Conservation (phyloP, 2,113 vertebrate genomes). For the Harpagus bidentatus region DNA sequence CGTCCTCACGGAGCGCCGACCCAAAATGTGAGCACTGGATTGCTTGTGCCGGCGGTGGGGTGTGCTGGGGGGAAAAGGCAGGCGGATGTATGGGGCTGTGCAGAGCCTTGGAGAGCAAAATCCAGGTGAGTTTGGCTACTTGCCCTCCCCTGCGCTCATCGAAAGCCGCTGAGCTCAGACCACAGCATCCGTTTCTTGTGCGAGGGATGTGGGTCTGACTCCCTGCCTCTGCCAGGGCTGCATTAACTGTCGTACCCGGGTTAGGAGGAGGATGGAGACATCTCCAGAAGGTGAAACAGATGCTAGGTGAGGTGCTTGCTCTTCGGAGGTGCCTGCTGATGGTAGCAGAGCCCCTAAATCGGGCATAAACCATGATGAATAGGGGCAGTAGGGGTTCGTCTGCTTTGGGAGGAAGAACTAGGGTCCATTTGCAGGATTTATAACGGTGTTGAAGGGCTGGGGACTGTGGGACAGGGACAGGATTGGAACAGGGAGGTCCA, state of each 20-base stretch:
- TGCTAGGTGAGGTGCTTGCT: background rate
- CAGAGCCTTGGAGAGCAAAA: background rate
- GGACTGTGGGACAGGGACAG: background rate
- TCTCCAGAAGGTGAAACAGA: background rate
- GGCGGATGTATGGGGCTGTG: background rate
- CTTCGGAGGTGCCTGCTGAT: background rate
- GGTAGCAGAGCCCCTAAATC: background rate
- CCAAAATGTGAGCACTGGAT: background rate
- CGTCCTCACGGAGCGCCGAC: background rate
- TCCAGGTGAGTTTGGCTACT: background rate
- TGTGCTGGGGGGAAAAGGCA: background rate
- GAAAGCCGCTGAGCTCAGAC: background rate
- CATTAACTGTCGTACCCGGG: rapidly evolving
- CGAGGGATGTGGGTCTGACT: background rate
- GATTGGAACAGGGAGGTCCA: background rate
- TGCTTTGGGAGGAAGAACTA: background rate
- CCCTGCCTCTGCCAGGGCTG: background rate
- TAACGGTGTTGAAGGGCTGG: rapidly evolving
- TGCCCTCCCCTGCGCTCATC: background rate
- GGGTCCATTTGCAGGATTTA: rapidly evolving
- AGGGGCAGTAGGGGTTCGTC: background rate
- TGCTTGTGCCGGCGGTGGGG: rapidly evolving
- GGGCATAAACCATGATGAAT: background rate
- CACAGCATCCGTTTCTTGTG: background rate
- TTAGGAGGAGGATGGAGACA: background rate